Conservation (phyloP, 2,888 invertebrate species). For the Hylaea fasciaria region DNA sequence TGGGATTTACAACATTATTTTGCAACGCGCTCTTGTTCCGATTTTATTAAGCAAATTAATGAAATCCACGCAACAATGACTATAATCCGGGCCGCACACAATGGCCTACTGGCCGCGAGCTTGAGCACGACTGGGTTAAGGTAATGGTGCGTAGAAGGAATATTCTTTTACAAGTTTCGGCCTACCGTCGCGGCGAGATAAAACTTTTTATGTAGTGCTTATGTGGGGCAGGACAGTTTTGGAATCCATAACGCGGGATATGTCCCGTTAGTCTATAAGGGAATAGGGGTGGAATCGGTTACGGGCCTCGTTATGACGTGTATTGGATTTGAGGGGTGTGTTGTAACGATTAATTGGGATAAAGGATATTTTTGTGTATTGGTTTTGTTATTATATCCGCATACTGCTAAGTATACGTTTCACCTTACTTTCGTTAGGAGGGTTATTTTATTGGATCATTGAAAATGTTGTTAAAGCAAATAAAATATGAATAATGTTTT, state of each 20-base stretch:
- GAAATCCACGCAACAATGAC: not conserved
- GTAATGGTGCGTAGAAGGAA: constrained; percentile 76
- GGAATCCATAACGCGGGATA: constrained; percentile 62
- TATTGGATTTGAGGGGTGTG: constrained; percentile 23
- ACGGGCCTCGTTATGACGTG: constrained; percentile 22
- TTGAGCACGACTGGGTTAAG: constrained; percentile 41
- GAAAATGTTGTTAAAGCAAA: no score
- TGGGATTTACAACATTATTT: no score
- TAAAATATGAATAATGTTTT: no score
- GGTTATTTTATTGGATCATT: not conserved
- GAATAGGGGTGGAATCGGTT: constrained; percentile 38
- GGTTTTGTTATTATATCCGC: no score
- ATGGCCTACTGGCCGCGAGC: not conserved
- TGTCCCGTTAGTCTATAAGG: constrained; percentile 36
- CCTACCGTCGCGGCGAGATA: constrained; percentile 71
- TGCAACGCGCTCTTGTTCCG: not conserved
- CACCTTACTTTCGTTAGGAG: no score
- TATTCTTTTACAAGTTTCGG: constrained; percentile 73
- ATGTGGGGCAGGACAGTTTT: constrained; percentile 69
- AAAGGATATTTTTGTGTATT: not conserved
- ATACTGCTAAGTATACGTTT: no score
- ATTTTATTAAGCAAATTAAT: not conserved
- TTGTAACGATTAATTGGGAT: constrained; percentile 10
- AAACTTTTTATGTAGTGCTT: constrained; percentile 81
- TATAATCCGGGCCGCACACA: not conserved